phyloP scores from a whole-genome alignment of 92 coral and sea anemone species.

The Epizoanthus scotinus region DNA sequence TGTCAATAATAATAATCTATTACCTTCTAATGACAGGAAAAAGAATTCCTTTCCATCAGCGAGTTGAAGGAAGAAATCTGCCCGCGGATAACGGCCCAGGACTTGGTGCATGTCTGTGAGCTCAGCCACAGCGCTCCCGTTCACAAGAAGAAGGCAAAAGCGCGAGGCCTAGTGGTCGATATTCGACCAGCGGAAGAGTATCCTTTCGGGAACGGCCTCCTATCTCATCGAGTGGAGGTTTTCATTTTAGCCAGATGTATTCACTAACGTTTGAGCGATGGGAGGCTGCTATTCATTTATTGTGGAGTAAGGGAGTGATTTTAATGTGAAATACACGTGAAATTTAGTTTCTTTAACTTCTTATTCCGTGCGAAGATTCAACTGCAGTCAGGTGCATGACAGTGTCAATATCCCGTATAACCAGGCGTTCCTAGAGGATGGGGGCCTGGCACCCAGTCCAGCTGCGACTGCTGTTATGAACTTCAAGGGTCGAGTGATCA shows the following conservation, averaged over 20 bases:
- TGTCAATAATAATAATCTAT: neutral
- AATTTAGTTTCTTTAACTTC: constrained; percentile 21
- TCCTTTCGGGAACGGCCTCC: constrained; percentile 57
- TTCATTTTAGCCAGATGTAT: too few relatives aligned
- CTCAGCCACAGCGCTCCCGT: constrained; percentile 50
- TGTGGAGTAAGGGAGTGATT: too few relatives aligned
- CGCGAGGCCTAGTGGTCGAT: constrained; percentile 89
- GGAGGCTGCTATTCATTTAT: too few relatives aligned
- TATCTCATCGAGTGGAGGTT: neutral
- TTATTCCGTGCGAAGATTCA: constrained; percentile 50
- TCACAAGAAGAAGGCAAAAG: constrained; percentile 68
- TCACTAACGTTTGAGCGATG: neutral
- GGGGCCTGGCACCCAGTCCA: constrained; percentile 80
- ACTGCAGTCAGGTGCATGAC: constrained; percentile 83
- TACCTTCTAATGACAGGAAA: constrained; percentile 56
- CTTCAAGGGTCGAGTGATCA: constrained; percentile 84
- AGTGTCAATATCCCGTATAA: constrained; percentile 93
- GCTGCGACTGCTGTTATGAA: constrained; percentile 65
- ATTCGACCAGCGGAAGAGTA: constrained; percentile 95
- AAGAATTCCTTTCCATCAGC: constrained; percentile 78
- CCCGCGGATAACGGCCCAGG: constrained; percentile 87
- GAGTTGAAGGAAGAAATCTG: constrained; percentile 86
- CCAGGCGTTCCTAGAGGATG: constrained; percentile 94
- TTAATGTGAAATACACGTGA: neutral
- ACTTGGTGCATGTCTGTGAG: constrained; percentile 82